phyloP scores from a whole-genome alignment of 1,140 invertebrate genomes.

The Zophobas atratus region DNA sequence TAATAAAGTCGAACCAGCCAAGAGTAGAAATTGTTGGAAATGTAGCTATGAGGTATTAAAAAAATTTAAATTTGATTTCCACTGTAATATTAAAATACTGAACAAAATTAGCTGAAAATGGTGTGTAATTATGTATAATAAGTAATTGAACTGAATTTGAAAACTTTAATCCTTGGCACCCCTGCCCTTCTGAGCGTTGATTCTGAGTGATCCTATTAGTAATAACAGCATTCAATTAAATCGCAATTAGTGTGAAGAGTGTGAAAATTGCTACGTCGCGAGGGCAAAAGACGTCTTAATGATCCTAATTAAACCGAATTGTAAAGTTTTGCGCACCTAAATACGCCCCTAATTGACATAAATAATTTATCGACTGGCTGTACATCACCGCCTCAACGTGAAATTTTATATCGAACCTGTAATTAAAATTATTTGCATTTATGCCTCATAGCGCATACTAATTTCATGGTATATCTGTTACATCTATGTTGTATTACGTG shows the following conservation, averaged over 20 bases:
- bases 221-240: constrained; percentile 31
- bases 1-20: too few species aligned
- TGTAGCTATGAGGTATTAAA: too few species aligned
- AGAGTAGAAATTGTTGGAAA: too few species aligned
- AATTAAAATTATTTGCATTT: constrained; percentile 7
- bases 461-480: constrained; percentile 9
- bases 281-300: constrained; percentile 17
- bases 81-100: too few species aligned
- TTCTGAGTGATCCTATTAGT: constrained; percentile 9
- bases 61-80: too few species aligned
- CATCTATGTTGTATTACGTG: constrained; percentile 11
- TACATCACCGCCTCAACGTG: neutral
- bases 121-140: too few species aligned
- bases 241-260: constrained; percentile 26
- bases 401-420: constrained; percentile 11
- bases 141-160: too few species aligned
- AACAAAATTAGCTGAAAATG: too few species aligned
- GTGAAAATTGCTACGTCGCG: constrained; percentile 33
- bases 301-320: constrained; percentile 24
- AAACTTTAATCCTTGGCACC: too few species aligned
- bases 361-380: constrained; percentile 29
- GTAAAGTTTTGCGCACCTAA: constrained; percentile 29
- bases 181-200: neutral
- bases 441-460: constrained; percentile 7
- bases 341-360: constrained; percentile 30